A percentile compares a stretch with the other conserved stretches of the same genome.
Conservation (phyloP, 2,113 vertebrate species). For the Limnothrissa miodon region DNA sequence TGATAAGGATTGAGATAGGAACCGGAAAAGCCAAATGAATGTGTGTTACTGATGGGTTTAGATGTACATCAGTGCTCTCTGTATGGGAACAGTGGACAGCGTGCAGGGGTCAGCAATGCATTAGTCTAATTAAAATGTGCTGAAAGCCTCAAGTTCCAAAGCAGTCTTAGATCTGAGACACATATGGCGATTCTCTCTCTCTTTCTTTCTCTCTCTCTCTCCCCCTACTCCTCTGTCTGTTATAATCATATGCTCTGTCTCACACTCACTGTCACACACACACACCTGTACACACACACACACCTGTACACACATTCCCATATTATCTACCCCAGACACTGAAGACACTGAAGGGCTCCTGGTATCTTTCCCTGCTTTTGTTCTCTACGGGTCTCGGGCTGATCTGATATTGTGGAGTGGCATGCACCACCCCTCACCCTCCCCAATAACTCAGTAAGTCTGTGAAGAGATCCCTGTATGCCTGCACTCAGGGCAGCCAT, state of each 20-base stretch:
- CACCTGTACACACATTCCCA: not conserved
- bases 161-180: not conserved
- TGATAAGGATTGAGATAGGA: not conserved
- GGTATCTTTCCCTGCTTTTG: not conserved
- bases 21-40: conserved; percentile 21
- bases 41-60: conserved; percentile 24
- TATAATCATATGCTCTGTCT: not conserved
- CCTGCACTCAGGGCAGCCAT: conserved; percentile 2
- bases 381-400: not conserved
- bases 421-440: not conserved
- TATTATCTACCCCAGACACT: not conserved
- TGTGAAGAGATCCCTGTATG: conserved; percentile 27
- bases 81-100: conserved; percentile 19
- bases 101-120: conserved; percentile 1
- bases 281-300: not conserved
- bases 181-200: not conserved
- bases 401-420: not conserved
- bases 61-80: conserved; percentile 24
- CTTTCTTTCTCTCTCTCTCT: not conserved
- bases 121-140: conserved; percentile 40
- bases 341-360: not conserved
- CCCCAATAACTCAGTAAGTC: conserved; percentile 26
- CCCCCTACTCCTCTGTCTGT: not conserved
- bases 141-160: conserved; percentile 31
- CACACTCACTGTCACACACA: conserved; percentile 4